Percentiles rank a stretch among this genome's conserved stretches.
Conservation (phyloP, 2,113 vertebrate genomes). For the Montifringilla adamsi region DNA sequence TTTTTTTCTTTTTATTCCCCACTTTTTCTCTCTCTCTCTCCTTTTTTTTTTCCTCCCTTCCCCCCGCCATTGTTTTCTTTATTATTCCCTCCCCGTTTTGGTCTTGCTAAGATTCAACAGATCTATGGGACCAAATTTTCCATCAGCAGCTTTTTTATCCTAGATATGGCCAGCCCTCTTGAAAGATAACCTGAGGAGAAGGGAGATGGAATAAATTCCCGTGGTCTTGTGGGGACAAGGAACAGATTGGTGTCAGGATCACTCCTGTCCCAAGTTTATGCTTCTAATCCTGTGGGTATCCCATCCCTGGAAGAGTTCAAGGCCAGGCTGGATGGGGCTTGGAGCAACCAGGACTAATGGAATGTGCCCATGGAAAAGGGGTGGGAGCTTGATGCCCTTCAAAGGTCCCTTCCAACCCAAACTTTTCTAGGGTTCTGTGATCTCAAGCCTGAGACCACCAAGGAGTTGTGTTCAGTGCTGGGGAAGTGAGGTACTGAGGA, state of each 20-base stretch:
- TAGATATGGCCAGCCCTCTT: not conserved
- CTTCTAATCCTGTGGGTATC: not conserved
- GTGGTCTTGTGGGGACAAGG: not conserved
- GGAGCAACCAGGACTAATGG: not conserved
- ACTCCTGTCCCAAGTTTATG: rapidly evolving
- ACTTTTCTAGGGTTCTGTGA: not conserved
- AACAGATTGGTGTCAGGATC: not conserved
- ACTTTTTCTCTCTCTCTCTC: rapidly evolving
- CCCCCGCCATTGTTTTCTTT: not conserved
- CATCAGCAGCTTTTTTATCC: not conserved
- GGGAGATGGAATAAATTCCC: not conserved
- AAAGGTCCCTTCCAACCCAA: not conserved
- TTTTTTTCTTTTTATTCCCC: rapidly evolving
- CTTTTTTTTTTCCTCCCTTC: rapidly evolving
- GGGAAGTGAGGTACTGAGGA: not conserved
- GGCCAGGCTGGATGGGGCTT: not conserved
- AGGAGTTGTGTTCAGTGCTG: not conserved
- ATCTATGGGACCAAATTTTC: not conserved
- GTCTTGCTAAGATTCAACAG: not conserved
- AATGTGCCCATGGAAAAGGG: not conserved
- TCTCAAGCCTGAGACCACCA: not conserved
- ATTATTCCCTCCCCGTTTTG: not conserved
- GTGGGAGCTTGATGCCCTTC: not conserved
- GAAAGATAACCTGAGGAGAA: not conserved
- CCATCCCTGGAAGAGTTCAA: not conserved